These are phyloP conservation scores for Drosophila neocordata DNA, from an alignment of 1,140 invertebrate species.

Conservation along the genomic window DNA sequence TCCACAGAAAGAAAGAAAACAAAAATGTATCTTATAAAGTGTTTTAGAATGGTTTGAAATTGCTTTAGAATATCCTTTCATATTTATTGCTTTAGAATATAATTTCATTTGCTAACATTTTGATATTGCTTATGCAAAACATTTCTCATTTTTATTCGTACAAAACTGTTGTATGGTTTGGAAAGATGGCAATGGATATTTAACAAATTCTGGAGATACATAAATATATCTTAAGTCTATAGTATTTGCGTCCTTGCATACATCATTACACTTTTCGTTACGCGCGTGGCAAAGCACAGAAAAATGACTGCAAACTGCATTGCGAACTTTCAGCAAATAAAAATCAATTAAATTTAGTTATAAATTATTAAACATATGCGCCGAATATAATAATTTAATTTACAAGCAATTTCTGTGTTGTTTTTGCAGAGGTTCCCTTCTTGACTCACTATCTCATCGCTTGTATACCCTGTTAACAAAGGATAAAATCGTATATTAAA, in stretches of 20 bases:
- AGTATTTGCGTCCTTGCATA: not conserved
- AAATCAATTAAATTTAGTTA: slow-evolving; percentile 62
- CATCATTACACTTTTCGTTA: slow-evolving; percentile 27
- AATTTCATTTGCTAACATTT: too few relatives aligned
- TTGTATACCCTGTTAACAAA: too few relatives aligned
- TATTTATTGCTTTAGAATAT: too few relatives aligned
- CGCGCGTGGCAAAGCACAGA: slow-evolving; percentile 37
- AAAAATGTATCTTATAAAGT: too few relatives aligned
- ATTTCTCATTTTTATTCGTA: not conserved
- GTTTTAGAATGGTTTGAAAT: too few relatives aligned
- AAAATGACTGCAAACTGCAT: not conserved
- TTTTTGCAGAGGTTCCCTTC: not conserved
- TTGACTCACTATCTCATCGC: not conserved
- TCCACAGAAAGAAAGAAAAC: too few relatives aligned
- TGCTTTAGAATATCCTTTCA: too few relatives aligned
- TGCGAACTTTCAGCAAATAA: slow-evolving; percentile 35
- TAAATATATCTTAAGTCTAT: not conserved
- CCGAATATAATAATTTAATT: slow-evolving; percentile 7
- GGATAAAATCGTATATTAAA: too few relatives aligned
- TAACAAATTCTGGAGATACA: not conserved
- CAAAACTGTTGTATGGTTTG: not conserved
- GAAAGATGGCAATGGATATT: not conserved
- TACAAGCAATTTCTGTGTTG: slow-evolving; percentile 15
- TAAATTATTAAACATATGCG: slow-evolving; percentile 55
- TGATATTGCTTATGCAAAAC: too few relatives aligned